A percentile compares a stretch with the other conserved stretches of the same genome.
These are phyloP conservation scores for Cyprinella venusta DNA, from an alignment of 2,797 vertebrate species.

Conservation along the genomic window DNA sequence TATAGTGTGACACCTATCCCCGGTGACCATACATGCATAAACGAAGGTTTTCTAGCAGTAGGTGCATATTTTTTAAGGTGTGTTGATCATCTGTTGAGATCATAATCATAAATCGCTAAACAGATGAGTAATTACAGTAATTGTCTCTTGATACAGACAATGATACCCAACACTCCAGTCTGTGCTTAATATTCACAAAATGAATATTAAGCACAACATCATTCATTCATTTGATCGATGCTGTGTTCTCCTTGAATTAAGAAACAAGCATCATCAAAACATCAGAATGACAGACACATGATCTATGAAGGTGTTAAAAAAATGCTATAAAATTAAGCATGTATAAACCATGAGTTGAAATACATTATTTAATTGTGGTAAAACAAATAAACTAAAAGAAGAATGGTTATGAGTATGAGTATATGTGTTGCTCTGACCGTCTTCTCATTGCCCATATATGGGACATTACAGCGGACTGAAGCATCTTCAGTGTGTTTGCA, in stretches of 20 bases:
- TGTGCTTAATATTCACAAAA: too few species aligned
- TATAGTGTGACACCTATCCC: conserved; percentile 13
- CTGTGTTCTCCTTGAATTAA: neutral
- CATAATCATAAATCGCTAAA: conserved; percentile 9
- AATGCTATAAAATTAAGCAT: neutral
- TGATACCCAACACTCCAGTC: conserved; percentile 2
- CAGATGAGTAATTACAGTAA: conserved; percentile 4
- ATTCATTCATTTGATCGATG: conserved; percentile 12
- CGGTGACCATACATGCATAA: conserved; percentile 24
- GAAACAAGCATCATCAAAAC: conserved; percentile 19
- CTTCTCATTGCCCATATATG: conserved; percentile 89
- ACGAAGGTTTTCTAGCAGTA: conserved; percentile 15
- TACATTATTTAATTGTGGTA: neutral
- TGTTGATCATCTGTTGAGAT: conserved; percentile 23
- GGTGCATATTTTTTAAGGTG: conserved; percentile 31
- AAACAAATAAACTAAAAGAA: neutral
- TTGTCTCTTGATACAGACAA: conserved; percentile 21
- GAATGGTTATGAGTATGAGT: conserved; percentile 5
- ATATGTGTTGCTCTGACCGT: conserved; percentile 80
- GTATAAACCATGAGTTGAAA: neutral
- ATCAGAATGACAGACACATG: neutral
- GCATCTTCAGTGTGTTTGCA: conserved; percentile 91
- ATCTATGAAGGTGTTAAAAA: too few species aligned
- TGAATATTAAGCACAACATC: neutral
- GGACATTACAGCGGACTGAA: conserved; percentile 87